A percentile compares a stretch with the other conserved stretches of the same genome.
These are phyloP conservation scores for Melanotaenia pygmaea DNA, from an alignment of 2,797 vertebrate genomes.

Conservation along the genomic window DNA sequence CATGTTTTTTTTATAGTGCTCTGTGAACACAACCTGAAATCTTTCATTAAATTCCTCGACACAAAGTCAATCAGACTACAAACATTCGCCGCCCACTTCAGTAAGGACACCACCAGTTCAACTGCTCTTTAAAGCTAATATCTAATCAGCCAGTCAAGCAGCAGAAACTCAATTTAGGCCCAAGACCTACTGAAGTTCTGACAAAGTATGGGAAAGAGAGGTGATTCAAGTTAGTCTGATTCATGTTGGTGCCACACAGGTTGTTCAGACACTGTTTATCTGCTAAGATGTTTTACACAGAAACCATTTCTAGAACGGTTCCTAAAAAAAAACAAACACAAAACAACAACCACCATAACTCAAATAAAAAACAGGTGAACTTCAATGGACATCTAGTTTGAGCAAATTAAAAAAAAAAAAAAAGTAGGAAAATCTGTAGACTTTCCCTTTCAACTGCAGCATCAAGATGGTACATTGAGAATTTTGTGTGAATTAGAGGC, in stretches of 20 bases:
- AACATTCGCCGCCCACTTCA: neutral
- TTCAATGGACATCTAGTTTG: neutral
- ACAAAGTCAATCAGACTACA: neutral
- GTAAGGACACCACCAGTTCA: neutral
- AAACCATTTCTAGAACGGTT: neutral
- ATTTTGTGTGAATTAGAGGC: neutral
- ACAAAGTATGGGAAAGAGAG: neutral
- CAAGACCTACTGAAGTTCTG: neutral
- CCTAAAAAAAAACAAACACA: neutral
- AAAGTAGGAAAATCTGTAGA: neutral
- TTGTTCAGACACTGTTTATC: neutral
- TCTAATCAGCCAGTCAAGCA: neutral
- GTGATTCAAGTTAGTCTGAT: neutral
- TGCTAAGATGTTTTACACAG: neutral
- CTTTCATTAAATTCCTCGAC: neutral
- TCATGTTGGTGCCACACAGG: neutral
- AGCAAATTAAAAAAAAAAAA: neutral
- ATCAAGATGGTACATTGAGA: neutral
- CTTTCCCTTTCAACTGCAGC: neutral
- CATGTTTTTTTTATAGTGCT: slow-evolving; percentile 29
- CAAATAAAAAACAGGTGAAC: neutral
- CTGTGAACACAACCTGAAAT: neutral
- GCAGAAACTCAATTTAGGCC: neutral
- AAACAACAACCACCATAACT: too few species aligned
- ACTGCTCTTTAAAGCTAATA: slow-evolving; percentile 1